phyloP scores from a whole-genome alignment of 2,113 vertebrate species.

The Petaurus breviceps region DNA sequence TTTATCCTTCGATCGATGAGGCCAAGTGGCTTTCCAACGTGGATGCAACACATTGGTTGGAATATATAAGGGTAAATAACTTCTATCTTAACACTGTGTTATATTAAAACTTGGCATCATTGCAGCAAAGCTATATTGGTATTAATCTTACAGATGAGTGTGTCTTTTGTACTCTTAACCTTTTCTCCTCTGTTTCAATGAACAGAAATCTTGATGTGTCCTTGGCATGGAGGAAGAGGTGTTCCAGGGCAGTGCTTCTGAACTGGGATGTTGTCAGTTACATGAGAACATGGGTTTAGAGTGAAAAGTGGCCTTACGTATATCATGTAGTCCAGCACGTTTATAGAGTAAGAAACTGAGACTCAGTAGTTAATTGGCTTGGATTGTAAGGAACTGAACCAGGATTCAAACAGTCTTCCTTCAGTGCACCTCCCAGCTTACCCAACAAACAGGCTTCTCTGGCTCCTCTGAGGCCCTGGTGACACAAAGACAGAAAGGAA shows the following conservation, averaged over 20 bases:
- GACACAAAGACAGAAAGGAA: background rate
- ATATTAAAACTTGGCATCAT: background rate
- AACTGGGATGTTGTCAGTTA: background rate
- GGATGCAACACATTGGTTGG: conserved; percentile 96
- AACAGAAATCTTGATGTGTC: background rate
- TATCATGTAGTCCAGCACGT: background rate
- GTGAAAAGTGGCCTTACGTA: background rate
- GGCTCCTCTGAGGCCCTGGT: background rate
- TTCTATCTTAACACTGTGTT: background rate
- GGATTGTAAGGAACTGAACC: background rate
- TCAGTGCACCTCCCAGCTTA: background rate
- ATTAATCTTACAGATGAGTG: background rate
- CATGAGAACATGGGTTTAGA: background rate
- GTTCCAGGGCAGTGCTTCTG: background rate
- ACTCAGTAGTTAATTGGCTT: background rate
- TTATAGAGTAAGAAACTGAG: background rate
- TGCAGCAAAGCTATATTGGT: background rate
- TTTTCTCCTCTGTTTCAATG: background rate
- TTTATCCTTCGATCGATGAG: conserved; percentile 95
- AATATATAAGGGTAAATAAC: conserved; percentile 92
- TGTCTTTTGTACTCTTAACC: background rate
- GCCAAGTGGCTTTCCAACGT: conserved; percentile 92
- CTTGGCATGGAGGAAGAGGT: background rate
- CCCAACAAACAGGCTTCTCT: background rate
- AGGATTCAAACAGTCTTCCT: background rate